A percentile compares a stretch with the other conserved stretches of the same genome.
These are phyloP conservation scores for Heteromyza rotundicornis DNA, from an alignment of 2,888 invertebrate genomes.

Conservation along the genomic window DNA sequence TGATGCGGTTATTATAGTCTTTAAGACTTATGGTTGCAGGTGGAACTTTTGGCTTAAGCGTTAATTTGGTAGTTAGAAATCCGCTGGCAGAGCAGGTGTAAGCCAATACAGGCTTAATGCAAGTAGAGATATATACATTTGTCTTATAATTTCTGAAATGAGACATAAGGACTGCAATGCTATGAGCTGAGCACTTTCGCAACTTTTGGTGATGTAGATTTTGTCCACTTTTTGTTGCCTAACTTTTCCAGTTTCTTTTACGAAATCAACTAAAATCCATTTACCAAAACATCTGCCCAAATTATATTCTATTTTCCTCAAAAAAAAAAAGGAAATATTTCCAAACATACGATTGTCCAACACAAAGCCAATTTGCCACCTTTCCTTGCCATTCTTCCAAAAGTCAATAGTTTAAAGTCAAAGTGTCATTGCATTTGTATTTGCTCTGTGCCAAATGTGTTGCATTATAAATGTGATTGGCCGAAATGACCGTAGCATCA, in stretches of 20 bases:
- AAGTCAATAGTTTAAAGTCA: not conserved
- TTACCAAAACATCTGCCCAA: no score
- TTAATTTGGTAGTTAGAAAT: conserved; percentile 52
- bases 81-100: conserved; percentile 50
- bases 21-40: conserved; percentile 35
- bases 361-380: not conserved
- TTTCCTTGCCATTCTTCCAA: not conserved
- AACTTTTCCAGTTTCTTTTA: no score
- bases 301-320: no score
- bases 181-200: no score
- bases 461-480: not conserved
- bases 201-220: no score
- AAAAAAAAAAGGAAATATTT: no score
- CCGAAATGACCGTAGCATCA: not conserved
- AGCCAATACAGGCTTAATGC: no score
- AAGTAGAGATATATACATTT: no score
- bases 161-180: no score
- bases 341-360: no score
- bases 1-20: conserved; percentile 53
- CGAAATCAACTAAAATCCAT: no score
- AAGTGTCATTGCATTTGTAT: not conserved
- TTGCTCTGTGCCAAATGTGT: not conserved
- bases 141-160: not conserved
- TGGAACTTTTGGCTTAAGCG: conserved; percentile 39
- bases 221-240: no score